phyloP scores from a whole-genome alignment of 64 coral and sea anemone genomes.

The Pocillopora damicornis region DNA sequence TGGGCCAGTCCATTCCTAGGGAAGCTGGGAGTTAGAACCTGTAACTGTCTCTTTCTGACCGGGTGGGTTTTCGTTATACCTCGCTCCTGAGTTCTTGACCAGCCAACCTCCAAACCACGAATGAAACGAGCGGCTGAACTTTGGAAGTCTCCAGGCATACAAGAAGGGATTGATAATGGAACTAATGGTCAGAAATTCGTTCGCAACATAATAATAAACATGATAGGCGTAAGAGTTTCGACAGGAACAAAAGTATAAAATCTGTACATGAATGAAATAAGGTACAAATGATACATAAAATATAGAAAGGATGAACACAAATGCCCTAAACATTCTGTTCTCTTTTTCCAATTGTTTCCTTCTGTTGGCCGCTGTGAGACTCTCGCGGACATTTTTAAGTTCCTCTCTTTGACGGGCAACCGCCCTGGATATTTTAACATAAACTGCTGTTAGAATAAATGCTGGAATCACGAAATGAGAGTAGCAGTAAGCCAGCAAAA shows the following conservation, averaged over 20 bases:
- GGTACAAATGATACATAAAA: slow-evolving; percentile 12
- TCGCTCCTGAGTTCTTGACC: neutral
- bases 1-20: too few relatives aligned
- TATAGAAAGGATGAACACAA: slow-evolving; percentile 6
- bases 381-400: slow-evolving; percentile 20
- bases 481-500: slow-evolving; percentile 21
- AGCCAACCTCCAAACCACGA: neutral
- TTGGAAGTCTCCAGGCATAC: slow-evolving; percentile 33
- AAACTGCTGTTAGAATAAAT: slow-evolving; percentile 2
- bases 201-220: neutral
- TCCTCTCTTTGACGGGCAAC: slow-evolving; percentile 6
- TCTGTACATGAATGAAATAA: slow-evolving; percentile 17
- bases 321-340: slow-evolving; percentile 29
- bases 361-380: neutral
- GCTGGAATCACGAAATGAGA: slow-evolving; percentile 18
- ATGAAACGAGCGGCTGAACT: slow-evolving; percentile 23
- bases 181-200: slow-evolving; percentile 2
- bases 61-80: neutral
- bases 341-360: slow-evolving; percentile 18
- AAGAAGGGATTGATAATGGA: slow-evolving; percentile 24
- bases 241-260: slow-evolving; percentile 18
- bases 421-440: slow-evolving; percentile 23
- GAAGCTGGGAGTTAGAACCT: too few relatives aligned
- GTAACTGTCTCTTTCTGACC: too few relatives aligned
- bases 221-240: neutral